Evolutionary conservation across 2,113 vertebrate genomes (phyloP).

Genomic region (Pseudonaja textilis): DNA sequence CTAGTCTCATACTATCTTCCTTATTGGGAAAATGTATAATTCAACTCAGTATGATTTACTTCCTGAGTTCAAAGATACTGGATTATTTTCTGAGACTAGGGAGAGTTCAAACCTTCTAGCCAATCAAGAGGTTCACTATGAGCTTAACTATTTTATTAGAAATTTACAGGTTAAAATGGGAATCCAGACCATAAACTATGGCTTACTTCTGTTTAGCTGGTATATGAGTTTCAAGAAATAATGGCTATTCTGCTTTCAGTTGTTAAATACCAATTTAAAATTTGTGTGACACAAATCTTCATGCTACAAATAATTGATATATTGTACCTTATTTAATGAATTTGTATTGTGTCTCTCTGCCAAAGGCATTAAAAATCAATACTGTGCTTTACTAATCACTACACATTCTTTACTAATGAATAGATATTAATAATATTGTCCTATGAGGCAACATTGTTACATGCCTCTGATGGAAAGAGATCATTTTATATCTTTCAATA

Average conservation of each 20-base stretch:
- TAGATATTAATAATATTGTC: background rate
- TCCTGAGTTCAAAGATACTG: background rate
- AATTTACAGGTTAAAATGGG: background rate
- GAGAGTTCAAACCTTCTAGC: background rate
- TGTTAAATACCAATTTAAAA: background rate
- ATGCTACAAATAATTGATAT: background rate
- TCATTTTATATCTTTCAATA: background rate
- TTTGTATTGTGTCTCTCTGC: background rate
- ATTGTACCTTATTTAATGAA: background rate
- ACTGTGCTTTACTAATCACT: background rate
- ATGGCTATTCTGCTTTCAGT: background rate
- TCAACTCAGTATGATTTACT: background rate
- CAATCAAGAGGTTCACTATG: background rate
- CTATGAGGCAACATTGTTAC: background rate
- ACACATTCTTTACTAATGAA: background rate
- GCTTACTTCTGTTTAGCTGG: background rate
- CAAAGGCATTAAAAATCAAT: background rate
- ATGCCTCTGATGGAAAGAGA: background rate
- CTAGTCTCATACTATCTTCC: background rate
- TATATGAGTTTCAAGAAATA: background rate
- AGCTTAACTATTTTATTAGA: background rate
- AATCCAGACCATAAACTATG: background rate
- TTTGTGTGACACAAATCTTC: background rate
- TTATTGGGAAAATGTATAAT: background rate
- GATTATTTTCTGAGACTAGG: background rate